A percentile compares a stretch with the other conserved stretches of the same genome.
phyloP scores from a whole-genome alignment of 2,888 invertebrate species.

The Thumatha senex region DNA sequence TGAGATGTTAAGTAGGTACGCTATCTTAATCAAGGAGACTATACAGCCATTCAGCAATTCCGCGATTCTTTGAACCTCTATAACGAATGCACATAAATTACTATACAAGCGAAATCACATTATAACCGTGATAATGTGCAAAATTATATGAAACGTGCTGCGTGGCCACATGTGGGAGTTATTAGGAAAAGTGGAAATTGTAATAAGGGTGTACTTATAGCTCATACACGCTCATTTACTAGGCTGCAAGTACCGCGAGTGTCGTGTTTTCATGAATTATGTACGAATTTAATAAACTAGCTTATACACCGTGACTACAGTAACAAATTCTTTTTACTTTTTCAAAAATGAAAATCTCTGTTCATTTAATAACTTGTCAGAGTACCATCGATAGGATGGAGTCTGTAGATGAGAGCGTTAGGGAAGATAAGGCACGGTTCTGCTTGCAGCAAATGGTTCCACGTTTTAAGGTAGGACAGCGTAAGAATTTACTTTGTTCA shows the following conservation, averaged over 20 bases:
- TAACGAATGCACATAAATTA: constrained; percentile 71
- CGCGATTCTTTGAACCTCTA: constrained; percentile 49
- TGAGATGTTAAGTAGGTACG: constrained; percentile 26
- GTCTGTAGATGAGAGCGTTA: constrained; percentile 37
- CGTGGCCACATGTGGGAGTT: constrained; percentile 53
- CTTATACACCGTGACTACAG: too few species aligned
- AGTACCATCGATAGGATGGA: constrained; percentile 41
- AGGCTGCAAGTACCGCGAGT: constrained; percentile 11
- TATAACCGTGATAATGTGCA: constrained; percentile 62
- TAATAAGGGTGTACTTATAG: constrained; percentile 47
- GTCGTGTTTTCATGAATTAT: constrained; percentile 1
- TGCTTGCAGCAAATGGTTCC: constrained; percentile 17
- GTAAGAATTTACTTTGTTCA: constrained; percentile 19
- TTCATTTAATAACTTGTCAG: constrained; percentile 24
- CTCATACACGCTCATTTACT: constrained; percentile 44
- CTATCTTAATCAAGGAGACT: constrained; percentile 34
- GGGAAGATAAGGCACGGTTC: constrained; percentile 58
- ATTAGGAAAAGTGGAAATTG: constrained; percentile 63
- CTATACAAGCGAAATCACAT: constrained; percentile 55
- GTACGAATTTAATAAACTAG: background rate
- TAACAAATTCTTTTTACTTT: too few species aligned
- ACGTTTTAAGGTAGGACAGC: constrained; percentile 6
- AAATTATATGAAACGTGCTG: constrained; percentile 60
- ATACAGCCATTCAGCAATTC: constrained; percentile 43
- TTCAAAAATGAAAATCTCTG: background rate